Conservation (phyloP, 2,888 invertebrate species). For the Xestia rhomboidea region DNA sequence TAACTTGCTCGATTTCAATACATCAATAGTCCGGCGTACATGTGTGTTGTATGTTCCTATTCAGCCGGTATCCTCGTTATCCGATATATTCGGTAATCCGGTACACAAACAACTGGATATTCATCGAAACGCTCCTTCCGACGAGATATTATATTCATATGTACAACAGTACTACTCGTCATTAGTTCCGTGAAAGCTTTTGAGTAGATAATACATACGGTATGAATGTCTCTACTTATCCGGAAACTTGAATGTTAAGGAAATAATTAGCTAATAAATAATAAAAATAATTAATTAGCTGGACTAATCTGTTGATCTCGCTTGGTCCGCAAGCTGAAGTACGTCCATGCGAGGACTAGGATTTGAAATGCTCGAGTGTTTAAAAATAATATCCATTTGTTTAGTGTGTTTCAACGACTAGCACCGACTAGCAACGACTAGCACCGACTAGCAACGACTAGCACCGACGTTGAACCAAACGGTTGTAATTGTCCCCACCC, state of each 20-base stretch:
- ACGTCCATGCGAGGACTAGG: background rate
- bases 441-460: too few relatives aligned
- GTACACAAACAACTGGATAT: conserved; percentile 25
- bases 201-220: too few relatives aligned
- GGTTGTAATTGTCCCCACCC: background rate
- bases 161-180: conserved; percentile 9
- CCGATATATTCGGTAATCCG: conserved; percentile 17
- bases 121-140: conserved; percentile 16
- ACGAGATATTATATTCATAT: background rate
- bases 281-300: background rate
- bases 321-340: background rate
- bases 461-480: background rate
- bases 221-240: background rate
- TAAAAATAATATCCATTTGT: background rate
- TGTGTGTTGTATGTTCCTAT: conserved; percentile 9
- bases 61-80: conserved; percentile 23
- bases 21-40: conserved; percentile 7
- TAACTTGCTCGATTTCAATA: conserved; percentile 24
- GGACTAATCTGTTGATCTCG: background rate
- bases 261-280: too few relatives aligned
- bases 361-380: background rate
- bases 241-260: background rate
- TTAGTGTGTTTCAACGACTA: background rate
- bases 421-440: too few relatives aligned
- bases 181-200: conserved; percentile 13